Percentiles rank a stretch among this genome's conserved stretches.
Conservation (phyloP, 2,113 vertebrate genomes). For the Pao palembangensis region DNA sequence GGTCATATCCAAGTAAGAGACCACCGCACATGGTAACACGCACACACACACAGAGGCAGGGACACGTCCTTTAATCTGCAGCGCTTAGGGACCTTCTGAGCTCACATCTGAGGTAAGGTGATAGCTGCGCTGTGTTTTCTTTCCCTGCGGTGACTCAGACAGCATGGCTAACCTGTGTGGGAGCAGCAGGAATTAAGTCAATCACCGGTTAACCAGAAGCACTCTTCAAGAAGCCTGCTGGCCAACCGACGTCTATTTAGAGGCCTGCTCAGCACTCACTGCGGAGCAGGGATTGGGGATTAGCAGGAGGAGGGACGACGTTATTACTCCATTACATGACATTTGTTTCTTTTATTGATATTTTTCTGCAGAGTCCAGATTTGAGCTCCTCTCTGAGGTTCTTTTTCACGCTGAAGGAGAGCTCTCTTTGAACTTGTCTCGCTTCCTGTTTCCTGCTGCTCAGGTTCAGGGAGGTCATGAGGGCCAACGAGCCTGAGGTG, state of each 20-base stretch:
- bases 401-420: not conserved
- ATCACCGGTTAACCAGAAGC: conserved; percentile 7
- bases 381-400: not conserved
- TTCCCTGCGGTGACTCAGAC: not conserved
- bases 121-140: too few species aligned
- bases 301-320: conserved; percentile 5
- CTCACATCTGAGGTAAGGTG: not conserved
- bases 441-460: not conserved
- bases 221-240: conserved; percentile 8
- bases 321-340: not conserved
- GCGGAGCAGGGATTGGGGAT: conserved; percentile 1
- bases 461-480: conserved; percentile 89
- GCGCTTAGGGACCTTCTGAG: conserved; percentile 10
- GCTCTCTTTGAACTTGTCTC: too few species aligned
- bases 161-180: not conserved
- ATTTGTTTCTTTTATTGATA: not conserved
- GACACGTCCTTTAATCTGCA: conserved; percentile 22
- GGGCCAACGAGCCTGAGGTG: conserved; percentile 85
- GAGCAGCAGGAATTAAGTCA: not conserved
- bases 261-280: conserved; percentile 31
- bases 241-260: conserved; percentile 40
- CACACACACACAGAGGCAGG: not conserved
- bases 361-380: not conserved
- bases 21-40: not conserved
- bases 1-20: conserved; percentile 85